Percentiles rank a stretch among this genome's conserved stretches.
Conservation (phyloP, 1,140 invertebrate species). For the Mylabris phalerata region DNA sequence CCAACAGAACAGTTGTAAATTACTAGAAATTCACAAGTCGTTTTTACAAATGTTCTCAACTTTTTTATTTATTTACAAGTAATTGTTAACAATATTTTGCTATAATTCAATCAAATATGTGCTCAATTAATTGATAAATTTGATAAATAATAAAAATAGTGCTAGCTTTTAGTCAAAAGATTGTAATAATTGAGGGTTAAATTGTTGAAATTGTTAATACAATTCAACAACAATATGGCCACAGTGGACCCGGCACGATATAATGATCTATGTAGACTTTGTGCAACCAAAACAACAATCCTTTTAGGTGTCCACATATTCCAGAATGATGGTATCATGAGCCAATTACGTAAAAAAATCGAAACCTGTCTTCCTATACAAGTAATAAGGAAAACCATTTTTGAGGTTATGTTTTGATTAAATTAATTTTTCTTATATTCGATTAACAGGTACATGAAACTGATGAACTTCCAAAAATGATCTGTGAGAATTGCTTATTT, state of each 20-base stretch:
- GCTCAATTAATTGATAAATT: too few species aligned
- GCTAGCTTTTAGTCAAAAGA: too few species aligned
- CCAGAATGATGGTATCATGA: slow-evolving; percentile 47
- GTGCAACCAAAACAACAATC: slow-evolving; percentile 50
- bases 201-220: slow-evolving; percentile 10
- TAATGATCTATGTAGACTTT: slow-evolving; percentile 49
- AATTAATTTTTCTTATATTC: slow-evolving; percentile 18
- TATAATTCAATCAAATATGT: too few species aligned
- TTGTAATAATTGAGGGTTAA: neutral
- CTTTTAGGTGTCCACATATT: slow-evolving; percentile 53
- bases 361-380: slow-evolving; percentile 52
- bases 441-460: slow-evolving; percentile 46
- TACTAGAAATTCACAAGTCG: too few species aligned
- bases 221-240: slow-evolving; percentile 26
- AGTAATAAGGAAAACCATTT: slow-evolving; percentile 35
- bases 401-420: slow-evolving; percentile 10
- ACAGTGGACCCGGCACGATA: slow-evolving; percentile 33
- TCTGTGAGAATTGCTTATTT: slow-evolving; percentile 53
- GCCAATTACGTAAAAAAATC: slow-evolving; percentile 55
- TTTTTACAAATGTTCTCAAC: too few species aligned
- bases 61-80: too few species aligned
- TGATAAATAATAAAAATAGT: too few species aligned
- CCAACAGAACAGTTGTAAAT: too few species aligned
- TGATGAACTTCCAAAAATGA: slow-evolving; percentile 54
- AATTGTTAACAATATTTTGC: too few species aligned